A percentile compares a stretch with the other conserved stretches of the same genome.
These are phyloP conservation scores for Falco punctatus DNA, from an alignment of 2,113 vertebrate species.

Conservation along the genomic window DNA sequence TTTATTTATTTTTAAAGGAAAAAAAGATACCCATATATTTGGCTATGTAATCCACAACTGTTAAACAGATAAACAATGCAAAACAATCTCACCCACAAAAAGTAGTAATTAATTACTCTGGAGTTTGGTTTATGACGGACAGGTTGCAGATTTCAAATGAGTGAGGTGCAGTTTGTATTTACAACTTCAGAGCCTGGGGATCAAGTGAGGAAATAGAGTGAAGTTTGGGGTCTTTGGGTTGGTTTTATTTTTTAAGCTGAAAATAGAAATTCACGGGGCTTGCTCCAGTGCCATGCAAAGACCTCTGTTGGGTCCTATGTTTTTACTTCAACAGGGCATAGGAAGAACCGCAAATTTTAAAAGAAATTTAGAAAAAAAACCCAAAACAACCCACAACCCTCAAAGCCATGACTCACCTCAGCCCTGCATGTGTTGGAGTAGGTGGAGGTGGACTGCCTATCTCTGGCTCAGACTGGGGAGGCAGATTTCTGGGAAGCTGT, in stretches of 20 bases:
- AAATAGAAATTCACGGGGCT: not conserved
- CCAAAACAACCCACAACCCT: not conserved
- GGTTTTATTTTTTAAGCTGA: not conserved
- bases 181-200: not conserved
- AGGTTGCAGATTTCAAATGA: not conserved
- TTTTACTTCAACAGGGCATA: not conserved
- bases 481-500: not conserved
- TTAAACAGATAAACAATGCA: not conserved
- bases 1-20: not conserved
- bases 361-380: not conserved
- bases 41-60: not conserved
- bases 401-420: not conserved
- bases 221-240: not conserved
- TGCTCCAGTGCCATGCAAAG: not conserved
- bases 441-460: not conserved
- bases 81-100: not conserved
- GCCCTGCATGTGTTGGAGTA: not conserved
- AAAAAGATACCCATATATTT: not conserved
- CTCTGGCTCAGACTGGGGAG: not conserved
- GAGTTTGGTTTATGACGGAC: not conserved
- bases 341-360: not conserved
- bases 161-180: not conserved
- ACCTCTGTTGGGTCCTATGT: not conserved
- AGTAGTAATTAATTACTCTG: not conserved
- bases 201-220: not conserved